Conservation (phyloP, 1,140 invertebrate species). For the Saccostrea glomerata region DNA sequence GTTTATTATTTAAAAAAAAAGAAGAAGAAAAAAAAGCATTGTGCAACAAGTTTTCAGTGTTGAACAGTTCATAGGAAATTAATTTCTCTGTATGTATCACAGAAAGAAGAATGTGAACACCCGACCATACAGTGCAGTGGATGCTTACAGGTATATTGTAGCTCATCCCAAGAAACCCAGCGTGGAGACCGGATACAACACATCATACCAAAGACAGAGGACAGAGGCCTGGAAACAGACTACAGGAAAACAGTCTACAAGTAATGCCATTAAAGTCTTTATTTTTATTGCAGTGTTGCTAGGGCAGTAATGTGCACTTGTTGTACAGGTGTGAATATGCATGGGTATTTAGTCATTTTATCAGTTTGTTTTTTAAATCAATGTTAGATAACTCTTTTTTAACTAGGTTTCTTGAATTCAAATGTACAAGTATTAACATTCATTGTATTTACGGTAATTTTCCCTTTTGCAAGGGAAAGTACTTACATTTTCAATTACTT, state of each 20-base stretch:
- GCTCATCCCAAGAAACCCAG: slow-evolving; percentile 48
- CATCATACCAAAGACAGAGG: slow-evolving; percentile 64
- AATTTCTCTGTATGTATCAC: background rate
- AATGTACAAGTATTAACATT: background rate
- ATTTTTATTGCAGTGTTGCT: background rate
- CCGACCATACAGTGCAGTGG: slow-evolving; percentile 61
- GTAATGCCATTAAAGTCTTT: background rate
- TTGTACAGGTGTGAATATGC: too few species aligned
- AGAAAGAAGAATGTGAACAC: slow-evolving; percentile 40
- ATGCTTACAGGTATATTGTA: slow-evolving; percentile 63
- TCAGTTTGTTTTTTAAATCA: too few species aligned
- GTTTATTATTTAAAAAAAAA: too few species aligned
- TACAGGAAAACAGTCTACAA: background rate
- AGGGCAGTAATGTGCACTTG: background rate
- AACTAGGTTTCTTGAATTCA: background rate
- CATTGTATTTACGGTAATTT: background rate
- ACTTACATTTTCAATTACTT: background rate
- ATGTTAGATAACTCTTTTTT: too few species aligned
- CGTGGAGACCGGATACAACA: slow-evolving; percentile 47
- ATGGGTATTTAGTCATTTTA: too few species aligned
- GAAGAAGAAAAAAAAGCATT: too few species aligned
- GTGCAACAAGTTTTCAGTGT: too few species aligned
- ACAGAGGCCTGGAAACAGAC: slow-evolving; percentile 61
- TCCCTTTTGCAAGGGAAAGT: background rate
- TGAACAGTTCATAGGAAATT: too few species aligned